phyloP scores from a whole-genome alignment of 2,888 invertebrate species.

The Emmelina monodactyla region DNA sequence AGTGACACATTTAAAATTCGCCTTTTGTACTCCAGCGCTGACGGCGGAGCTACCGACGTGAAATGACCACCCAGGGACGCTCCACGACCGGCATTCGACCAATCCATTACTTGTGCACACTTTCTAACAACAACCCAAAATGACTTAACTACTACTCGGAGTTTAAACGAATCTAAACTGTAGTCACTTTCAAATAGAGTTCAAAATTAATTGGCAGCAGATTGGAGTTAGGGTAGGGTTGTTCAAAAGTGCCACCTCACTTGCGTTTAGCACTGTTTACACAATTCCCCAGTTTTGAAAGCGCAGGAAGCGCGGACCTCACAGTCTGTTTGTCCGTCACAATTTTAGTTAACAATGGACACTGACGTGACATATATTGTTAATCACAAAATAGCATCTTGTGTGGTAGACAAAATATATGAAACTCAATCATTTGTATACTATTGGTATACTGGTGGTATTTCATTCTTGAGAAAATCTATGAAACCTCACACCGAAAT shows the following conservation, averaged over 20 bases:
- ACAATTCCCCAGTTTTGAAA: conserved; percentile 40
- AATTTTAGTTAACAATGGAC: conserved; percentile 29
- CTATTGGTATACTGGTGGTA: too few relatives aligned
- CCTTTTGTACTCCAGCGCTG: conserved; percentile 33
- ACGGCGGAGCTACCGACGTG: conserved; percentile 30
- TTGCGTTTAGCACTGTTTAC: conserved; percentile 24
- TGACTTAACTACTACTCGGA: conserved; percentile 14
- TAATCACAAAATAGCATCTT: too few relatives aligned
- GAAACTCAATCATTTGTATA: too few relatives aligned
- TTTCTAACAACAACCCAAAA: conserved; percentile 19
- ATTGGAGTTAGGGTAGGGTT: too few relatives aligned
- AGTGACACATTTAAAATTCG: conserved; percentile 23
- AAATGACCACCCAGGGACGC: conserved; percentile 43
- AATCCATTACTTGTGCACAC: conserved; percentile 43
- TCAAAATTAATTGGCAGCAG: too few relatives aligned
- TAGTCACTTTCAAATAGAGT: too few relatives aligned
- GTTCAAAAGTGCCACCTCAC: too few relatives aligned
- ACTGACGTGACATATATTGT: conserved; percentile 23
- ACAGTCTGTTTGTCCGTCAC: conserved; percentile 41
- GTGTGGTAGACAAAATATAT: too few relatives aligned
- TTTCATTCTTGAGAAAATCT: too few relatives aligned
- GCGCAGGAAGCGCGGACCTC: conserved; percentile 42
- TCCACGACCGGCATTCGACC: conserved; percentile 37
- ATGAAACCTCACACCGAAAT: too few relatives aligned
- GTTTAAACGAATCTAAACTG: too few relatives aligned